Base-by-base conservation (phyloP, 2,797 vertebrate species). In the Hafferia zeledoni region DNA sequence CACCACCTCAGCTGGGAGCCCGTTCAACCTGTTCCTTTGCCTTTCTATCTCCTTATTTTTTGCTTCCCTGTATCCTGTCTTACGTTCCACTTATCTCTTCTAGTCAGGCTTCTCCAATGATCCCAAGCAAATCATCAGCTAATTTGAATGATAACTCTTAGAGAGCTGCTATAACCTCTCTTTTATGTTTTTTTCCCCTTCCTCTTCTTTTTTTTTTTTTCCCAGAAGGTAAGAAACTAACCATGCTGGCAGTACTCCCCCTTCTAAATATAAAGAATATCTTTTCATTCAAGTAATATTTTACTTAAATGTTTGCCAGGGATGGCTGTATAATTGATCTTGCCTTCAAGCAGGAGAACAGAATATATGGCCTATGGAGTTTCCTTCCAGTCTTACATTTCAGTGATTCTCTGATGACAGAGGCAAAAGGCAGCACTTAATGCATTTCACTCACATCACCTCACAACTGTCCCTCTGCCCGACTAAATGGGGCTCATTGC, bases 101-200 rank as follows among this genome's bases (percentile, higher is more conserved):
- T 70, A 86, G 57, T 65, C 74, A 93, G 84, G 82, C 82, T 91
- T 94, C 87, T 93, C 76, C 89, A 96, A 76, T 95, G 94, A 94
- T 94, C 95, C 93, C 89, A 92, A 92, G 95, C 57, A 97, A 86
- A 94, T 87, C 87, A 82, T 92, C 78, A 83, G 82, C n/a, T 96
- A 97, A 96, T 94, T 95, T 94, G 94, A 97, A 96, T 83, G 80
- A 95, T 96, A 90, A 90, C 71, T 90, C 83, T 61, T 55, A 52
- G 46, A 77, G 87, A 88, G 39, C 60, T 86, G 79, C 69, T 86
- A 61, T 92, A 95, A 85, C 39, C 61, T 83, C 83, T 92, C 46
- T 90, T 82, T 59, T 46, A 59, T 55, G 31, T n/a, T 28, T 75
- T n/a, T 74, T 59, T n/a, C 5, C n/a, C 49, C 53, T 17, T 3